Conservation (phyloP, 37 sponge, comb jelly and placozoan genomes). For the Agelas oroides region DNA sequence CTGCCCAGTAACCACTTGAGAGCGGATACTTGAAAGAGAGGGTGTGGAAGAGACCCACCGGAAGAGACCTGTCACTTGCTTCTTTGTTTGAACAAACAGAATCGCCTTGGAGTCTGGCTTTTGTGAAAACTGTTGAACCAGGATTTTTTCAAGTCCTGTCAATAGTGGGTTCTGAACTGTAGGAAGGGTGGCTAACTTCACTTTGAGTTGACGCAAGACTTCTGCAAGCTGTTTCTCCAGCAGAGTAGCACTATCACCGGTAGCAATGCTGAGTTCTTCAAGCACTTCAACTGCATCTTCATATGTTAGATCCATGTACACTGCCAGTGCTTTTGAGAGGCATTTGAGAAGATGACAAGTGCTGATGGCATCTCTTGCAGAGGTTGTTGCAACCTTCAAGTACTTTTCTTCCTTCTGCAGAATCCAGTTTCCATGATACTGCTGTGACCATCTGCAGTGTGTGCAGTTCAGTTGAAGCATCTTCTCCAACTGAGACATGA, state of each 20-base stretch:
- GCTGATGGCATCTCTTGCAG: conserved; percentile 27
- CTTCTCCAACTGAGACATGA: conserved; percentile 33
- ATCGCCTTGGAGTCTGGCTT: conserved; percentile 36
- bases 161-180: conserved; percentile 49
- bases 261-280: not conserved
- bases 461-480: not conserved
- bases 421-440: conserved; percentile 40
- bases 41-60: conserved; percentile 27
- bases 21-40: not conserved
- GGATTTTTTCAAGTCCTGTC: conserved; percentile 4
- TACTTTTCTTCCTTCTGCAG: conserved; percentile 10
- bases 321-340: conserved; percentile 21
- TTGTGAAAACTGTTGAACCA: conserved; percentile 18
- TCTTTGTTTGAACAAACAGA: conserved; percentile 48
- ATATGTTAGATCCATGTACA: conserved; percentile 27
- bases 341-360: conserved; percentile 16
- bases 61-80: conserved; percentile 2
- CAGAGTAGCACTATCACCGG: not conserved
- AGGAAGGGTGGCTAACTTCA: conserved; percentile 3
- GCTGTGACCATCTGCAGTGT: not conserved
- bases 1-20: conserved; percentile 13
- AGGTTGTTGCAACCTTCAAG: not conserved
- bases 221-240: not conserved
- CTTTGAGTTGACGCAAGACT: conserved; percentile 1
- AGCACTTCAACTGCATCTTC: conserved; percentile 55